Evolutionary conservation across 2,888 invertebrate genomes (phyloP).

Genomic region (Bembecia ichneumoniformis): DNA sequence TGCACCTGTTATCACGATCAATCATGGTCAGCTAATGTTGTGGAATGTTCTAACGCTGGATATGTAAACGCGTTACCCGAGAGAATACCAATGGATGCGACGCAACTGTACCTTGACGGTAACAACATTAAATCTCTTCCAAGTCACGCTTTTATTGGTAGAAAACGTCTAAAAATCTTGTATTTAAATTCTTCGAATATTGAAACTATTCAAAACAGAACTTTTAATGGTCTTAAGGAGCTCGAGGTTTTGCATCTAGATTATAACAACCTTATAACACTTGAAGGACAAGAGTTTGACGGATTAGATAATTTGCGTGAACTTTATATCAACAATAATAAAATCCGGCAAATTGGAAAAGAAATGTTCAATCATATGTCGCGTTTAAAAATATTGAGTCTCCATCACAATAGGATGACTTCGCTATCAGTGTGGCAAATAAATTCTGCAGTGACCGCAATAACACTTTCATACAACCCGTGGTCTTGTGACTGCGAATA

Average conservation of each 20-base stretch:
- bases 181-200: conserved; percentile 85
- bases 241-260: conserved; percentile 83
- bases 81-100: conserved; percentile 91
- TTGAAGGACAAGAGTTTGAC: conserved; percentile 86
- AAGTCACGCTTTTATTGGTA: conserved; percentile 88
- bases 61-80: conserved; percentile 81
- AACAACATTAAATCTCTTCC: conserved; percentile 83
- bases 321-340: conserved; percentile 82
- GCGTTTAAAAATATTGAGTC: conserved; percentile 75
- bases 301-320: conserved; percentile 80
- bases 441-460: conserved; percentile 74
- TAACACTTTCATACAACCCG: conserved; percentile 80
- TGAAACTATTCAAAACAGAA: conserved; percentile 83
- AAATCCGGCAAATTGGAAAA: conserved; percentile 78
- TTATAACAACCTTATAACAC: conserved; percentile 77
- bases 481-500: conserved; percentile 90
- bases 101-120: conserved; percentile 89
- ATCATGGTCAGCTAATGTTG: conserved; percentile 88
- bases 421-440: conserved; percentile 81
- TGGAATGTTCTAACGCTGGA: conserved; percentile 83
- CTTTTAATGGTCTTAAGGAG: conserved; percentile 86
- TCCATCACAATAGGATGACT: conserved; percentile 81
- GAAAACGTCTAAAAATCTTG: conserved; percentile 82
- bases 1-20: conserved; percentile 93
- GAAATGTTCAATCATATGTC: conserved; percentile 79